phyloP scores from a whole-genome alignment of 2,888 invertebrate species.

The Stenolophus ochropezus region DNA sequence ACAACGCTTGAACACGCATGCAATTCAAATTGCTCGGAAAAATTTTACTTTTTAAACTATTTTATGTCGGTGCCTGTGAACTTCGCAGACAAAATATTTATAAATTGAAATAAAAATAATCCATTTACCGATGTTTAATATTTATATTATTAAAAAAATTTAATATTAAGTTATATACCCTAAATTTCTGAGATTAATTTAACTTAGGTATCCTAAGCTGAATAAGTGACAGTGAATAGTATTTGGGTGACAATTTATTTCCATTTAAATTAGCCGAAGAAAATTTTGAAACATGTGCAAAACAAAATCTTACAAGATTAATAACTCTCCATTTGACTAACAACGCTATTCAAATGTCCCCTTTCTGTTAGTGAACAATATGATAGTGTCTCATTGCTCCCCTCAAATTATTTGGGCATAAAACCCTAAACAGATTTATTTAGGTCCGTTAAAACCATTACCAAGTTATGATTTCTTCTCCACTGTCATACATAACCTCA shows the following conservation, averaged over 20 bases:
- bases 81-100: too few species aligned
- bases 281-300: not conserved
- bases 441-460: conserved; percentile 36
- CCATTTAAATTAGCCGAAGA: not conserved
- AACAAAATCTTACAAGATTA: not conserved
- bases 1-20: conserved; percentile 2
- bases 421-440: conserved; percentile 10
- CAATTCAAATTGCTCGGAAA: not conserved
- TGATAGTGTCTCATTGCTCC: not conserved
- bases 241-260: too few species aligned
- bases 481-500: conserved; percentile 16
- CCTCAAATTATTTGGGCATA: not conserved
- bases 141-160: too few species aligned
- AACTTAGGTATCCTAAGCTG: too few species aligned
- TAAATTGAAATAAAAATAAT: too few species aligned
- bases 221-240: too few species aligned
- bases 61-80: too few species aligned
- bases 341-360: conserved; percentile 4
- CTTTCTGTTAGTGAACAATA: not conserved
- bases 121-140: too few species aligned
- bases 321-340: conserved; percentile 15
- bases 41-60: not conserved
- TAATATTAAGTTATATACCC: too few species aligned
- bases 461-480: conserved; percentile 28
- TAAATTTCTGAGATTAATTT: too few species aligned